Percentiles rank a stretch among this genome's conserved stretches.
Conservation (phyloP, 1,140 invertebrate genomes). For the Bombus difficillimus region DNA sequence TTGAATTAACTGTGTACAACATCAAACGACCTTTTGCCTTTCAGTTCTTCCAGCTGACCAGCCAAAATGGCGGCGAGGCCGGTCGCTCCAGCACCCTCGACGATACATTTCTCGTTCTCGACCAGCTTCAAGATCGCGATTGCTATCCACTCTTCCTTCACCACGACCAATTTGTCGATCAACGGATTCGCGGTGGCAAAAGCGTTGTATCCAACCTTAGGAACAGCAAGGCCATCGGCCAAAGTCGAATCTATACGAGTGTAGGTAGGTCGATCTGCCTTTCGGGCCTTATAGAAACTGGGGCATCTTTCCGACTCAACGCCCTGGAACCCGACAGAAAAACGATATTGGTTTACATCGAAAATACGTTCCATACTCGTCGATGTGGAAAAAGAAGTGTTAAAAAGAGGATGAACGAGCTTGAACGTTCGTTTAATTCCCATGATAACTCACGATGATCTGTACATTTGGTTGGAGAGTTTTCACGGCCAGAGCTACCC, state of each 20-base stretch:
- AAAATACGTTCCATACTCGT: no score
- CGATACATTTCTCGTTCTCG: slow-evolving; percentile 95
- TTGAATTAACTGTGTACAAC: no score
- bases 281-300: slow-evolving; percentile 90
- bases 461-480: slow-evolving; percentile 90
- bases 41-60: slow-evolving; percentile 91
- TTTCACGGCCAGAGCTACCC: slow-evolving; percentile 93
- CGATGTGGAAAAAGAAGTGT: not conserved
- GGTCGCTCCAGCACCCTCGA: slow-evolving; percentile 95
- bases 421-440: no score
- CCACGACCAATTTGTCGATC: slow-evolving; percentile 93
- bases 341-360: not conserved
- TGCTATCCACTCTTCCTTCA: slow-evolving; percentile 94
- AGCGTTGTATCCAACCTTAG: slow-evolving; percentile 94
- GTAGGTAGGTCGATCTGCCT: slow-evolving; percentile 87
- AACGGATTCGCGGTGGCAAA: slow-evolving; percentile 89
- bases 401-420: not conserved
- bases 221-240: slow-evolving; percentile 96
- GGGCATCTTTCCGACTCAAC: slow-evolving; percentile 95
- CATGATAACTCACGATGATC: slow-evolving; percentile 85
- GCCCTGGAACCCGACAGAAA: slow-evolving; percentile 84
- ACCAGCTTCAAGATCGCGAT: slow-evolving; percentile 93
- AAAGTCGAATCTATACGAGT: slow-evolving; percentile 90
- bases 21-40: slow-evolving; percentile 89
- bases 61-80: slow-evolving; percentile 94